Evolutionary conservation across 2,113 vertebrate species (phyloP).

Genomic region (Pedetes capensis): DNA sequence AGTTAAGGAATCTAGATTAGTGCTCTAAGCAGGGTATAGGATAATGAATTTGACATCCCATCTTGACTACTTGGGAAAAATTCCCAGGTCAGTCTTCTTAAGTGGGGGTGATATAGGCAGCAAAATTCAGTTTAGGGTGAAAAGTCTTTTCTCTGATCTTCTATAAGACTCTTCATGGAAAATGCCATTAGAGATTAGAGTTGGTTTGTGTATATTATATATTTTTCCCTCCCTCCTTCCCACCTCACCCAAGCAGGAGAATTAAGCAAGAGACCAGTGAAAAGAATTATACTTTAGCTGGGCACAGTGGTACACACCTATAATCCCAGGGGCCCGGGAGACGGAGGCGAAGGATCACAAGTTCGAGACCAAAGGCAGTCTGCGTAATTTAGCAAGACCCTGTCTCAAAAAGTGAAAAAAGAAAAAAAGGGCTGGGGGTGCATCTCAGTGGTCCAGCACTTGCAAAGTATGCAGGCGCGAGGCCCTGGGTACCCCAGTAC

Average conservation of each 20-base stretch:
- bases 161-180: constrained; percentile 39
- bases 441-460: too few species aligned
- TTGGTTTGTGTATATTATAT: constrained; percentile 10
- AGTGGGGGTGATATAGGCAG: constrained; percentile 36
- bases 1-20: constrained; percentile 74
- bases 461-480: too few species aligned
- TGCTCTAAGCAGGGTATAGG: constrained; percentile 46
- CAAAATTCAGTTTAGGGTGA: constrained; percentile 75
- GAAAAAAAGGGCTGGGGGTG: too few species aligned
- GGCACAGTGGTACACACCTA: too few species aligned
- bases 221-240: neutral
- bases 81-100: constrained; percentile 68
- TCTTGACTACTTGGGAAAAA: constrained; percentile 71
- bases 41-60: constrained; percentile 78
- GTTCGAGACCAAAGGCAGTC: too few species aligned
- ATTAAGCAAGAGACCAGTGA: neutral
- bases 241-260: neutral
- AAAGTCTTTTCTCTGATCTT: constrained; percentile 66
- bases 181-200: constrained; percentile 51
- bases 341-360: too few species aligned
- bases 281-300: too few species aligned
- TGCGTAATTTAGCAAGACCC: too few species aligned
- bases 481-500: too few species aligned
- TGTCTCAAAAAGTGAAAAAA: too few species aligned
- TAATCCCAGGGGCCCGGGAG: too few species aligned